Conservation (phyloP, 2,888 invertebrate genomes). For the Parnassius orleans region DNA sequence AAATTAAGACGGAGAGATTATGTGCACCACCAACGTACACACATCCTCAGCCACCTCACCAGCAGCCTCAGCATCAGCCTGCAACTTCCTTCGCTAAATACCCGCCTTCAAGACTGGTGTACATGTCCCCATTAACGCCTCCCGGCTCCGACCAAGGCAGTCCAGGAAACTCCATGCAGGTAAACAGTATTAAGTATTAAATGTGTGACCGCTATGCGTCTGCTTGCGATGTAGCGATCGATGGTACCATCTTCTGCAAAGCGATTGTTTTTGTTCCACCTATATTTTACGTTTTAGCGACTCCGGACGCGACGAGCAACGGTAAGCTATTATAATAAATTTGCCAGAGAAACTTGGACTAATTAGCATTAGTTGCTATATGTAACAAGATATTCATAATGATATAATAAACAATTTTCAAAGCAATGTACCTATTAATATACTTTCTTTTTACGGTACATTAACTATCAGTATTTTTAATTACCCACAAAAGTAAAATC, state of each 20-base stretch:
- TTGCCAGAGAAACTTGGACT: no score
- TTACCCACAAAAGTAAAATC: not conserved
- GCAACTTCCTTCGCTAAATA: conserved; percentile 66
- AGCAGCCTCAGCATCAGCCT: conserved; percentile 57
- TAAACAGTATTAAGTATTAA: conserved; percentile 39
- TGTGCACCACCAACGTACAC: conserved; percentile 80
- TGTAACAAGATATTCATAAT: no score
- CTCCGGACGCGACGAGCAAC: not conserved
- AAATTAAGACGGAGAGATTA: conserved; percentile 89
- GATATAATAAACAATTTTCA: no score
- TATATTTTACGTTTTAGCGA: conserved; percentile 38
- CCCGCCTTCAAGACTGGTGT: conserved; percentile 80
- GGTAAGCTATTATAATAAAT: no score
- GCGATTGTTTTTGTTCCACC: conserved; percentile 48
- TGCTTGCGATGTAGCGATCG: conserved; percentile 50
- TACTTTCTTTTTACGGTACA: no score
- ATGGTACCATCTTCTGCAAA: conserved; percentile 66
- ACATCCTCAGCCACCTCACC: conserved; percentile 45
- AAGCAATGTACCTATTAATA: no score
- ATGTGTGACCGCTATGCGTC: conserved; percentile 47
- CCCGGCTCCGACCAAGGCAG: conserved; percentile 94
- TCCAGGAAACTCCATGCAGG: conserved; percentile 85
- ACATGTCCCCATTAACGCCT: conserved; percentile 92
- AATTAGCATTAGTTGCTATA: no score
- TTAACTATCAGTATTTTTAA: not conserved